Base-by-base conservation (phyloP, 2,888 invertebrate genomes). In the Apoda limacodes region DNA sequence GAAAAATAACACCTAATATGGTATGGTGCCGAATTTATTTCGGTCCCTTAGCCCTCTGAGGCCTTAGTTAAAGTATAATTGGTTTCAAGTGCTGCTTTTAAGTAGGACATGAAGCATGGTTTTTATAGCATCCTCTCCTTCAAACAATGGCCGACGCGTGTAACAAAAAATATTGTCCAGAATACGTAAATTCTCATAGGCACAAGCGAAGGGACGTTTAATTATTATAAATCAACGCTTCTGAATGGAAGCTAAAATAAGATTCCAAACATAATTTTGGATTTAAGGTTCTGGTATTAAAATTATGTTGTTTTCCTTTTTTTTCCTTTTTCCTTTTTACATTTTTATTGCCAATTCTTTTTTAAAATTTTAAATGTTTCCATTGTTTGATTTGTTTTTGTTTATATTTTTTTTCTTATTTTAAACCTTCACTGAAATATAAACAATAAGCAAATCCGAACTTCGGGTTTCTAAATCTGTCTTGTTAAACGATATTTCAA, bases 1-100 rank as follows among this genome's bases (percentile, higher is more conserved):
- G 46, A 51, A 46, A 58, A 52, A 52, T 48, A 38, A 24, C 45
- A 32, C 48, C 49, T 54, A 56, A 55, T 61, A 52, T 56, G 55
- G 36, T 15, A 4, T 30, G 30, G 29, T 24, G 42, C 41, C 34
- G 44, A 47, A 47, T 59, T 55, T 57, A 55, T 66, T 65, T 60
- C 48, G 42, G 55, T 52, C 40, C 50, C 46, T 40, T 42, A 44
- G 37, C 42, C 43, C 45, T 47, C 33, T 46, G 45, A 53, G 58
- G 38, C 50, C 54, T 60, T 59, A 62, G 60, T 63, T 66, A 64
- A 63, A 60, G 60, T 65, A 60, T 67, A 69, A 69, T 68, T 64
- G 63, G 61, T 65, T 66, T 65, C 63, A 65, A 71, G 67, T 61
- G 65, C 52, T 51, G 43, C 52, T 50, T 43, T 61, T 55, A 57